A percentile compares a stretch with the other conserved stretches of the same genome.
Conservation (phyloP, 2,113 vertebrate species). For the Oriolus oriolus region DNA sequence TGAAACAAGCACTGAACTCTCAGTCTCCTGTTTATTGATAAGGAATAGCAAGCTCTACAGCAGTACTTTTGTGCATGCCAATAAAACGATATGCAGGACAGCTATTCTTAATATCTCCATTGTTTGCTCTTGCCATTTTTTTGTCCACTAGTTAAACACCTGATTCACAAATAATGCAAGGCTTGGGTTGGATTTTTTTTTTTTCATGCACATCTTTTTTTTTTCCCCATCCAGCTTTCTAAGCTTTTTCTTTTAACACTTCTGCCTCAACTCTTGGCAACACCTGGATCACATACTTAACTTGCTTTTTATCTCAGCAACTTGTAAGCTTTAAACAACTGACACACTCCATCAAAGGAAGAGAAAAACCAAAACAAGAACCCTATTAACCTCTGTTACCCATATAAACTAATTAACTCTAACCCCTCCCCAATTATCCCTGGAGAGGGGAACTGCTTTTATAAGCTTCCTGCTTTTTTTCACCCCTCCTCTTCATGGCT, state of each 20-base stretch:
- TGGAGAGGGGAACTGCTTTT: conserved; percentile 8
- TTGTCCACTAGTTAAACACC: not conserved
- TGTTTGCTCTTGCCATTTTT: not conserved
- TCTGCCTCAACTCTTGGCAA: conserved; percentile 37
- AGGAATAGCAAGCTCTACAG: not conserved
- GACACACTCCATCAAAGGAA: conserved; percentile 42
- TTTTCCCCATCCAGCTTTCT: not conserved
- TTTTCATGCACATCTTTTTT: not conserved
- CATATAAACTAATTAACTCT: conserved; percentile 49
- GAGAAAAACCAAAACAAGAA: conserved; percentile 54
- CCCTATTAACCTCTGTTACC: conserved; percentile 53
- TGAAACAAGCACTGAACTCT: not conserved
- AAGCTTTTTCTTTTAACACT: not conserved
- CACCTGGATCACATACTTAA: conserved; percentile 55
- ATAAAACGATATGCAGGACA: not conserved
- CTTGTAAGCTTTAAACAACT: conserved; percentile 59
- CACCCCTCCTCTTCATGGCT: not conserved
- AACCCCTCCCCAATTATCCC: conserved; percentile 33
- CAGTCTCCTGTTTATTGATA: not conserved
- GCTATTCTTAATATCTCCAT: not conserved
- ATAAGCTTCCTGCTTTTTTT: conserved; percentile 3
- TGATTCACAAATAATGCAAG: not conserved
- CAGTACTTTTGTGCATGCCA: not conserved
- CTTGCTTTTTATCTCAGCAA: conserved; percentile 58
- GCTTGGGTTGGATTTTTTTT: not conserved